These are phyloP conservation scores for Tyrophagus putrescentiae DNA, from an alignment of 1,140 invertebrate genomes.

Conservation along the genomic window DNA sequence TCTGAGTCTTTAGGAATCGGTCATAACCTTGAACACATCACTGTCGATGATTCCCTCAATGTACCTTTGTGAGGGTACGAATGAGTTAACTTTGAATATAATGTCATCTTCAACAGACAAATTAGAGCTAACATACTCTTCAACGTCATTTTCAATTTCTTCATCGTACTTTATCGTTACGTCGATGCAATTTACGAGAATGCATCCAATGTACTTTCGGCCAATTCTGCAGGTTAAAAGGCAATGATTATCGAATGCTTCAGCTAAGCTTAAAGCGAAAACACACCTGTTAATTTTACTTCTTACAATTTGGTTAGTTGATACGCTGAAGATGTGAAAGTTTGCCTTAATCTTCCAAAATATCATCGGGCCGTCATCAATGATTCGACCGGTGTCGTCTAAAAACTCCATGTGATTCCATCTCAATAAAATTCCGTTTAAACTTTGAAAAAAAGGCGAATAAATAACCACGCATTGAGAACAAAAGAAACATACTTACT, in stretches of 20 bases:
- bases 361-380: conserved; percentile 13
- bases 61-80: conserved; percentile 2
- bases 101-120: conserved; percentile 1
- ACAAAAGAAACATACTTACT: conserved; percentile 7
- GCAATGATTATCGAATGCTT: background rate
- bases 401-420: conserved; percentile 12
- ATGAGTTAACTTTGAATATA: conserved; percentile 12
- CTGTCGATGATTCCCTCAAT: conserved; percentile 18
- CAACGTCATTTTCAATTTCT: background rate
- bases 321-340: conserved; percentile 15
- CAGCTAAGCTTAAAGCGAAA: background rate
- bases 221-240: conserved; percentile 6
- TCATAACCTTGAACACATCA: conserved; percentile 1
- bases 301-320: background rate
- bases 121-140: background rate
- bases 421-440: conserved; percentile 10
- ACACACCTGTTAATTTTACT: conserved; percentile 7
- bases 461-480: background rate
- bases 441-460: background rate
- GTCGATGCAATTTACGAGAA: conserved; percentile 12
- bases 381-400: conserved; percentile 11
- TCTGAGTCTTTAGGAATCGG: background rate
- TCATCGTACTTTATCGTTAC: conserved; percentile 13
- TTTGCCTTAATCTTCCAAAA: conserved; percentile 16
- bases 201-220: background rate